Percentiles rank a stretch among this genome's conserved stretches.
Conservation (phyloP, 2,113 vertebrate genomes). For the Spheniscus mendiculus region DNA sequence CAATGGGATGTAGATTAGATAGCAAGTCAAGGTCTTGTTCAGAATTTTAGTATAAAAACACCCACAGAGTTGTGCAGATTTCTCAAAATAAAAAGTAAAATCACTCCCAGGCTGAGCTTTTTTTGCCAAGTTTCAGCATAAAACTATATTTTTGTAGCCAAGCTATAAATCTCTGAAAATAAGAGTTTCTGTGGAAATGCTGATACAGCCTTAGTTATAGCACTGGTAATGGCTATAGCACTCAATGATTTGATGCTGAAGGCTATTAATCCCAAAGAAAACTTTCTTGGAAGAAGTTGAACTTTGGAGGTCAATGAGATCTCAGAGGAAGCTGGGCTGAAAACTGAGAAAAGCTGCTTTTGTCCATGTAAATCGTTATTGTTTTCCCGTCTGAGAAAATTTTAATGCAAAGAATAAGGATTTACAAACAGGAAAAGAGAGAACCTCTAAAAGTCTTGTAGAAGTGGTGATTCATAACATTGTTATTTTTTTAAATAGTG, state of each 20-base stretch:
- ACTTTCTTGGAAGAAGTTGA: constrained; percentile 1
- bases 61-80: background rate
- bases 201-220: background rate
- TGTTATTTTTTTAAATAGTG: background rate
- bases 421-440: constrained; percentile 47
- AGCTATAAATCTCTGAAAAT: constrained; percentile 34
- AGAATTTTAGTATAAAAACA: constrained; percentile 1
- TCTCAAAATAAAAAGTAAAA: constrained; percentile 29
- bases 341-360: constrained; percentile 11
- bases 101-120: background rate
- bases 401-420: background rate
- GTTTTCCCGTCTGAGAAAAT: background rate
- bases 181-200: background rate
- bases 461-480: background rate
- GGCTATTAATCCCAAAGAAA: constrained; percentile 14
- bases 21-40: background rate
- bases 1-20: background rate
- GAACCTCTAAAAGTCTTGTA: background rate
- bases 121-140: constrained; percentile 29
- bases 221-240: background rate
- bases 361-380: background rate
- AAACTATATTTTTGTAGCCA: constrained; percentile 33
- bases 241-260: background rate
- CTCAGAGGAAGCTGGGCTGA: constrained; percentile 23
- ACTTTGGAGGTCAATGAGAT: constrained; percentile 17